A percentile compares a stretch with the other conserved stretches of the same genome.
phyloP scores from a whole-genome alignment of 2,888 invertebrate species.

The Diaprepes abbreviatus region DNA sequence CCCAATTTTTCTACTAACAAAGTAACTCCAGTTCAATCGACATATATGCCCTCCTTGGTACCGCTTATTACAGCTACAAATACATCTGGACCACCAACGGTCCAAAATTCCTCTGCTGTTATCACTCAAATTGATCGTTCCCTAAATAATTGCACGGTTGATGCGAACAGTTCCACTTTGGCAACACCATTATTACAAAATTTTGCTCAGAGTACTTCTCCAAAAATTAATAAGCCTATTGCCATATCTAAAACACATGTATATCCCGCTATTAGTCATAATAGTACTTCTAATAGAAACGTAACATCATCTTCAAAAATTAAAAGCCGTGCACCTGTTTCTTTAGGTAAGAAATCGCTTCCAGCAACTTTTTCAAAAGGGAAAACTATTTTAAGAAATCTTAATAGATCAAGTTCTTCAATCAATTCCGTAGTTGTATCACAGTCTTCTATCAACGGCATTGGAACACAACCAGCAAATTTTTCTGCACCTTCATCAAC shows the following conservation, averaged over 20 bases:
- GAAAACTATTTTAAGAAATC: neutral
- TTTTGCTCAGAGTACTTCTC: neutral
- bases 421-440: neutral
- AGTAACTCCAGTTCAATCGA: conserved; percentile 16
- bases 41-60: neutral
- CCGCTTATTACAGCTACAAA: neutral
- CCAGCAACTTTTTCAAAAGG: neutral
- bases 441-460: too few species aligned
- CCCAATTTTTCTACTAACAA: conserved; percentile 10
- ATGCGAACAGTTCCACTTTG: neutral
- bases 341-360: neutral
- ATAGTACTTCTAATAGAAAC: neutral
- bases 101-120: neutral
- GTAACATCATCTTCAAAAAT: neutral
- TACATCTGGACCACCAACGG: neutral
- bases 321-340: neutral
- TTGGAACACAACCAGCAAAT: neutral
- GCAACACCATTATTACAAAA: neutral
- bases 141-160: neutral
- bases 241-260: neutral
- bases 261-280: neutral
- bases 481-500: neutral
- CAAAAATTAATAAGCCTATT: neutral
- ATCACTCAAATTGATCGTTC: neutral
- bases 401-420: neutral